Evolutionary conservation across 2,797 vertebrate species (phyloP), one percentile per base, ranked within the genome.

Genomic region (Hybognathus amarus): DNA sequence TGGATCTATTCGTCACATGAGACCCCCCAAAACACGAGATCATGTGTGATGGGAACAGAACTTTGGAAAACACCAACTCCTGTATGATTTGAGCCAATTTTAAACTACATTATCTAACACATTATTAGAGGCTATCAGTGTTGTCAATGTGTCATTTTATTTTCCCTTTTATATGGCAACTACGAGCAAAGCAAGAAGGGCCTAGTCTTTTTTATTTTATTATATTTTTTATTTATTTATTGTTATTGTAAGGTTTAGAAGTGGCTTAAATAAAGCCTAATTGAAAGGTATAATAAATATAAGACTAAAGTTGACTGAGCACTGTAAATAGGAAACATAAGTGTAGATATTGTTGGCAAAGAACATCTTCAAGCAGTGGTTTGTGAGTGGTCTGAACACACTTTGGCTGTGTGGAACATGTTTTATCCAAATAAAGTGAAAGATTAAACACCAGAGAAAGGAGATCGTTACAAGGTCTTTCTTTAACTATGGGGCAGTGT

Each of bases 1-100:
- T 69, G 85, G 82, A 86, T 79, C 81, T 11, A 11, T 63, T 30
- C 61, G 84, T 85, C 85, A 88, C 85, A 85, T 84, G 85, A 82
- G 69, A 82, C 30, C 69, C 79, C 40, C 54, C 3, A 56, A 68
- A 54, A 69, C 54, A 68, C 2, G 30, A 69, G 47, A 10, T 15
- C 13, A 38, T 56, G 64, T 24, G 63, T 47, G 33, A 42, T 12
- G 20, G 20, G 12, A 54, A 68, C 22, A 52, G 5, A 67, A 54
- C 45, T 52, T 38, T 13, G 10, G 10, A 24, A 79, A 79, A 38
- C 30, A 30, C 17, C 2, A 63, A 30, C 24, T 18, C 38, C 5
- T n/a, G 36, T 69, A n/a, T 42, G 22, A 42, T 24, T 24, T 42
- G 18, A 69, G 24, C 11, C 13, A 27, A 30, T 17, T 63, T 63